Conservation (phyloP, 1,140 invertebrate species). For the Pollicipes pollicipes region DNA sequence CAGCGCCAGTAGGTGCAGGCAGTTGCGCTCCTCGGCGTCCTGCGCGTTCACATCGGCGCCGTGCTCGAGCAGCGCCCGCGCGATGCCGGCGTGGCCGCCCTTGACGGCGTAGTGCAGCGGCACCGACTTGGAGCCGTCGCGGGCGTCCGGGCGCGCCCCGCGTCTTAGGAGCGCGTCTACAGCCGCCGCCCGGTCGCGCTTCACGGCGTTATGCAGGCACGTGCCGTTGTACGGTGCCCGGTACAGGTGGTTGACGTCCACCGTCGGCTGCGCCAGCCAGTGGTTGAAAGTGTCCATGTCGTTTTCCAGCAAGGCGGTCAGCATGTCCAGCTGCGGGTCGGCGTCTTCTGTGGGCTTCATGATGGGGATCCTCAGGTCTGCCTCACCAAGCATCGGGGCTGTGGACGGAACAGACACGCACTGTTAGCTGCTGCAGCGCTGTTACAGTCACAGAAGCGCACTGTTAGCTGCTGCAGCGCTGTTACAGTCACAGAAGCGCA, state of each 20-base stretch:
- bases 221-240: neutral
- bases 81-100: slow-evolving; percentile 36
- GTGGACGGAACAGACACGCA: too few species aligned
- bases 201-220: neutral
- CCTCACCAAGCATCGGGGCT: too few species aligned
- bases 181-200: neutral
- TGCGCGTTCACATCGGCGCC: slow-evolving; percentile 37
- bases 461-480: too few species aligned
- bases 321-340: too few species aligned
- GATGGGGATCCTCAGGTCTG: too few species aligned
- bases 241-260: neutral
- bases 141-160: neutral
- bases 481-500: too few species aligned
- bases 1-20: slow-evolving; percentile 13
- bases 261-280: neutral
- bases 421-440: too few species aligned
- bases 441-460: too few species aligned
- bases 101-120: slow-evolving; percentile 39
- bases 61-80: slow-evolving; percentile 31
- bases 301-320: too few species aligned
- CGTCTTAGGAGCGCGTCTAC: neutral
- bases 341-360: too few species aligned
- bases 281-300: too few species aligned
- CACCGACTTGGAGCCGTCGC: neutral
- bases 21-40: slow-evolving; percentile 29